Percentiles rank a stretch among this genome's conserved stretches.
phyloP scores from a whole-genome alignment of 2,888 invertebrate species.

The Coecobrya sp. region DNA sequence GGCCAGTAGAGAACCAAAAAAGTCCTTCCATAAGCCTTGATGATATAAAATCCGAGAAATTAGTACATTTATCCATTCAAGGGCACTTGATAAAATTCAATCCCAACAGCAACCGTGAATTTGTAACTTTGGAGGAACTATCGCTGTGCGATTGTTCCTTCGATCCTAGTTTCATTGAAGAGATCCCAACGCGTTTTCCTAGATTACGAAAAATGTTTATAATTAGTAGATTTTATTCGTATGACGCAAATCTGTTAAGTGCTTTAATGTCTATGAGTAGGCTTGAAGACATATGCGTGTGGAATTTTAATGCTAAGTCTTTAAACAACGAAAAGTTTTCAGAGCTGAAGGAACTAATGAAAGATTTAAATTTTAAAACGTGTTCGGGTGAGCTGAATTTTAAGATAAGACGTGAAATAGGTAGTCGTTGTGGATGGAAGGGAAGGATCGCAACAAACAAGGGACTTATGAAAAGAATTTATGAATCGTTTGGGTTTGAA shows the following conservation, averaged over 20 bases:
- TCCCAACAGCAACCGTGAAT: neutral
- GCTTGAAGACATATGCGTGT: neutral
- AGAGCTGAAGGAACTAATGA: neutral
- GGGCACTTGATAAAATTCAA: neutral
- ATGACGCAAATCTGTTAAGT: neutral
- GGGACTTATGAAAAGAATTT: neutral
- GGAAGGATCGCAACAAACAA: neutral
- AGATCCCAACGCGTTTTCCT: neutral
- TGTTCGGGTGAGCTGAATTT: neutral
- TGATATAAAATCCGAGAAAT: neutral
- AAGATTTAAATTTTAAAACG: neutral
- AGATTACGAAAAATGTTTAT: conserved; percentile 13
- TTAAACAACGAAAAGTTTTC: neutral
- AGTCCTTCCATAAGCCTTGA: neutral
- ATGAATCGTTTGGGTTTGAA: neutral
- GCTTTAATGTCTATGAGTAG: neutral
- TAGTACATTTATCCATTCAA: neutral
- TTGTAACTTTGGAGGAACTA: neutral
- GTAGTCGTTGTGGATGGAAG: neutral
- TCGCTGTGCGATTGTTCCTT: conserved; percentile 14
- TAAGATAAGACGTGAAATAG: neutral
- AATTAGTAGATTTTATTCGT: neutral
- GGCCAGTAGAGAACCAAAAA: neutral
- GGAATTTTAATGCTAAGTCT: neutral
- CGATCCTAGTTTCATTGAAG: conserved; percentile 1